These are phyloP conservation scores for Hyposoter didymator DNA, from an alignment of 2,888 invertebrate genomes.

Conservation along the genomic window DNA sequence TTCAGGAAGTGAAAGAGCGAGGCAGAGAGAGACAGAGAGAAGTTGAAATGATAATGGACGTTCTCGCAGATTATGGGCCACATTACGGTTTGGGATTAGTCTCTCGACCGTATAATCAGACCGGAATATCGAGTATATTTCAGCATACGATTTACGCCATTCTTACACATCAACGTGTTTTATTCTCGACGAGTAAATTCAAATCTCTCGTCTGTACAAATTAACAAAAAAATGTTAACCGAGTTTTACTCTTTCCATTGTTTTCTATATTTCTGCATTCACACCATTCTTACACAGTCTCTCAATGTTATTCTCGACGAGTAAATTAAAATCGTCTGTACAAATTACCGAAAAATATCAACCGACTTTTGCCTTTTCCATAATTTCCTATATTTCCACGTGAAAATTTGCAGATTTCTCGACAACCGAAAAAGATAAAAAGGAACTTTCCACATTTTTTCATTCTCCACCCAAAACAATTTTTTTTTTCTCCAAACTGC, in stretches of 20 bases:
- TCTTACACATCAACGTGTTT: background rate
- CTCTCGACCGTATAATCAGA: background rate
- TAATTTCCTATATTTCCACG: too few species aligned
- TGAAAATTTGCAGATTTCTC: too few species aligned
- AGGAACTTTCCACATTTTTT: background rate
- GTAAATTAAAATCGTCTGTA: background rate
- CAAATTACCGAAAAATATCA: background rate
- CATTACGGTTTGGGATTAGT: slow-evolving; percentile 41
- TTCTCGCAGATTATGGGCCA: slow-evolving; percentile 60
- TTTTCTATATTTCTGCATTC: background rate
- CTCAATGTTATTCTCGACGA: background rate
- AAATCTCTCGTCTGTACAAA: background rate
- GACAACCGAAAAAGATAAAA: too few species aligned
- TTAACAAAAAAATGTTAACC: background rate
- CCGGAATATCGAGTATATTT: background rate
- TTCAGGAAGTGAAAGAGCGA: slow-evolving; percentile 12
- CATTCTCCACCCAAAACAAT: background rate
- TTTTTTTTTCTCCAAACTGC: background rate
- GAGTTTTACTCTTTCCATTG: background rate
- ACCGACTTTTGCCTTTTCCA: background rate
- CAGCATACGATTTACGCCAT: slow-evolving; percentile 6
- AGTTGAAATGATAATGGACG: slow-evolving; percentile 56
- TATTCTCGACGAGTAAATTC: background rate
- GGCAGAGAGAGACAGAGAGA: slow-evolving; percentile 1
- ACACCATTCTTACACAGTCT: slow-evolving; percentile 6